phyloP scores from a whole-genome alignment of 2,797 vertebrate genomes.

The Ptychadena robeensis region DNA sequence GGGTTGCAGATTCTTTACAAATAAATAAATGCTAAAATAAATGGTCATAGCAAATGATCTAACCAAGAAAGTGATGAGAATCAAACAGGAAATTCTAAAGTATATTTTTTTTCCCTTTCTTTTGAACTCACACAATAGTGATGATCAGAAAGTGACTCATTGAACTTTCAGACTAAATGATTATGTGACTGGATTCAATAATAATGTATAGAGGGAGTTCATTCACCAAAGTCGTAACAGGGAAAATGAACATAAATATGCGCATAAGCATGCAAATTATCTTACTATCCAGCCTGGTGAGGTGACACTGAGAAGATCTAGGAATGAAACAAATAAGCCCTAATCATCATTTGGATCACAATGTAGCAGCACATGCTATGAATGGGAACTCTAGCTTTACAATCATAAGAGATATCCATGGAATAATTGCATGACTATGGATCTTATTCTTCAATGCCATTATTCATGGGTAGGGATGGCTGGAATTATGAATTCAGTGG shows the following conservation, averaged over 20 bases:
- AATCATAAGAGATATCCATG: not conserved
- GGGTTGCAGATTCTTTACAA: too few relatives aligned
- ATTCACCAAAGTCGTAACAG: slow-evolving; percentile 40
- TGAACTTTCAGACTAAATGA: slow-evolving; percentile 30
- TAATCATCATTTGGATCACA: slow-evolving; percentile 26
- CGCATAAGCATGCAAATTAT: slow-evolving; percentile 38
- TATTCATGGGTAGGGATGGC: too few relatives aligned
- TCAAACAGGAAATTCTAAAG: slow-evolving; percentile 38
- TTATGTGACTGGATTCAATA: slow-evolving; percentile 36
- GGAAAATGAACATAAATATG: slow-evolving; percentile 31
- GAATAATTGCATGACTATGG: not conserved
- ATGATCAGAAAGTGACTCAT: slow-evolving; percentile 29
- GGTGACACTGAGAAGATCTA: slow-evolving; percentile 1
- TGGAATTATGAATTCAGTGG: too few relatives aligned
- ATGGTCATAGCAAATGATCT: not conserved
- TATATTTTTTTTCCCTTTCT: slow-evolving; percentile 24
- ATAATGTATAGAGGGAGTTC: slow-evolving; percentile 14
- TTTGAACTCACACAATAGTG: slow-evolving; percentile 32
- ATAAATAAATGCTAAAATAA: too few relatives aligned
- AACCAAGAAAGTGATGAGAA: not conserved
- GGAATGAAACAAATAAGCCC: slow-evolving; percentile 22
- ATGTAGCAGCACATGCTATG: not conserved
- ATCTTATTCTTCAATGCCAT: not conserved
- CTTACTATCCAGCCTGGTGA: slow-evolving; percentile 4
- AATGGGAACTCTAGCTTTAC: not conserved